Evolutionary conservation across 2,797 vertebrate species (phyloP).

Genomic region (Callimico goeldii): DNA sequence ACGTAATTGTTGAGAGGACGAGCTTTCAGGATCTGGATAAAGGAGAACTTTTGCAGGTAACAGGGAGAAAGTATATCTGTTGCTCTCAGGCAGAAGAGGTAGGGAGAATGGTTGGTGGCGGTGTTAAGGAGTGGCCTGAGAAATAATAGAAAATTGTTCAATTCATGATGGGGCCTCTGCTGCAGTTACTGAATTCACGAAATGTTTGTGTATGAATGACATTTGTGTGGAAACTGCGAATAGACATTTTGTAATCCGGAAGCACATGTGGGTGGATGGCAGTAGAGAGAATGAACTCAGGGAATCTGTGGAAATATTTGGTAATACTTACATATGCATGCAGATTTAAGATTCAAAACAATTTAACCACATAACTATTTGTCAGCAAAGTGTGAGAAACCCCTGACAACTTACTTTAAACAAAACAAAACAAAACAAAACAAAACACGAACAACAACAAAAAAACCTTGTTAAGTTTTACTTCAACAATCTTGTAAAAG

Average conservation of each 20-base stretch:
- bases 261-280: not conserved
- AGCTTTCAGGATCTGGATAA: not conserved
- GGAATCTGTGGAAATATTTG: not conserved
- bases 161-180: no score
- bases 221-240: not conserved
- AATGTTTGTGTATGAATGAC: not conserved
- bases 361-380: not conserved
- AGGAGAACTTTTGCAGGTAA: not conserved
- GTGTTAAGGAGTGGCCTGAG: not conserved
- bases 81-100: not conserved
- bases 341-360: not conserved
- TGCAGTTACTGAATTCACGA: not conserved
- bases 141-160: not conserved
- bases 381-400: not conserved
- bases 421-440: not conserved
- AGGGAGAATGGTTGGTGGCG: not conserved
- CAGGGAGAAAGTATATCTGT: not conserved
- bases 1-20: not conserved
- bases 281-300: not conserved
- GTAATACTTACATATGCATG: not conserved
- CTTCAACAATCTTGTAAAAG: not conserved
- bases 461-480: not conserved
- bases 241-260: not conserved
- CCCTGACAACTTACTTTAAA: not conserved
- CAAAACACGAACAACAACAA: no score